These are phyloP conservation scores for Tauraco hartlaubi DNA, from an alignment of 2,797 vertebrate species.

Conservation along the genomic window DNA sequence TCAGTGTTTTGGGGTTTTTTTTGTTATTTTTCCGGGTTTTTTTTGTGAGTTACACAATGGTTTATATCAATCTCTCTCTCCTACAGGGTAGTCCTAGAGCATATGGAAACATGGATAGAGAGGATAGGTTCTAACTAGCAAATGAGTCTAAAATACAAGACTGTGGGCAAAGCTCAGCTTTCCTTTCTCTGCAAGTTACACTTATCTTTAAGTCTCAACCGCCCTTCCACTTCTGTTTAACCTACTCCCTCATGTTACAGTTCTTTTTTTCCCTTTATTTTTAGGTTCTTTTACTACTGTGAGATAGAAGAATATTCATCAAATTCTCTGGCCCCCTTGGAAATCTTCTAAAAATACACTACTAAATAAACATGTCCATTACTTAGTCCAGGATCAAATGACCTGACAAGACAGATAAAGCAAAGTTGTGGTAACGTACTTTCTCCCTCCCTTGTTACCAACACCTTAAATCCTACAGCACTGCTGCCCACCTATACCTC, in stretches of 20 bases:
- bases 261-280: neutral
- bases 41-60: neutral
- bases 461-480: neutral
- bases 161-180: neutral
- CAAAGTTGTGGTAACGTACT: neutral
- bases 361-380: neutral
- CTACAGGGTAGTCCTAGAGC: neutral
- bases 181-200: neutral
- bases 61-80: neutral
- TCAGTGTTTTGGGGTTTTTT: neutral
- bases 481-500: fast-evolving
- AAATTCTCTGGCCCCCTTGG: neutral
- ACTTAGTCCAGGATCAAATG: neutral
- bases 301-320: neutral
- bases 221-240: neutral
- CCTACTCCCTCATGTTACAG: neutral
- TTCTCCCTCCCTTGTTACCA: neutral
- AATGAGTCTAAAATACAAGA: neutral
- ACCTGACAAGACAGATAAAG: neutral
- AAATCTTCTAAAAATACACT: neutral
- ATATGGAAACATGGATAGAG: neutral
- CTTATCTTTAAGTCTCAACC: neutral
- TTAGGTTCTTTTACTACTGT: neutral
- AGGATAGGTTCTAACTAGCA: neutral
- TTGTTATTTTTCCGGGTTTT: neutral